Percentiles rank a stretch among this genome's conserved stretches.
phyloP scores from a whole-genome alignment of 2,888 invertebrate species.

The Phrixothrix hirtus region DNA sequence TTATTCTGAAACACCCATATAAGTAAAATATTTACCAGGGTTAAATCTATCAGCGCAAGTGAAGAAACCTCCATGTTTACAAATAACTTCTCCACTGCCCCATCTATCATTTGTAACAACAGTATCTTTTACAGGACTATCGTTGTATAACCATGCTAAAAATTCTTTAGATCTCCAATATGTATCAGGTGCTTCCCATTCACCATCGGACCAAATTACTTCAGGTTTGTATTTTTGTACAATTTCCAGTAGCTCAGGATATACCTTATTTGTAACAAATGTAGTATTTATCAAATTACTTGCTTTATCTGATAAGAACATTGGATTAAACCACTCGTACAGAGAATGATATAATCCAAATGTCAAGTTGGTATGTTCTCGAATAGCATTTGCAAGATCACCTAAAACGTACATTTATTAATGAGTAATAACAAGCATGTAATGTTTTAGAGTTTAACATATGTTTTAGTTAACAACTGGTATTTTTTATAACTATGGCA shows the following conservation, averaged over 20 bases:
- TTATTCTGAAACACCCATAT: too few species aligned
- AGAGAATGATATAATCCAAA: slow-evolving; percentile 87
- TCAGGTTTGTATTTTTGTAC: slow-evolving; percentile 72
- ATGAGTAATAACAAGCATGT: too few species aligned
- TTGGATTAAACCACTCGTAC: slow-evolving; percentile 86
- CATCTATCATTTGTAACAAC: slow-evolving; percentile 94
- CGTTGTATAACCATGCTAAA: slow-evolving; percentile 89
- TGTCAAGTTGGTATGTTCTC: slow-evolving; percentile 62
- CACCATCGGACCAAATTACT: slow-evolving; percentile 92
- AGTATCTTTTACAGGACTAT: slow-evolving; percentile 84
- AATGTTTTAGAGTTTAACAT: too few species aligned
- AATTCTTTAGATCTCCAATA: slow-evolving; percentile 88
- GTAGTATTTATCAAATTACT: slow-evolving; percentile 65
- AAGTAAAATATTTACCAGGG: too few species aligned
- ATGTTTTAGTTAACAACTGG: too few species aligned
- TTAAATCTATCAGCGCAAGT: slow-evolving; percentile 84
- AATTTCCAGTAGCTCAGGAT: slow-evolving; percentile 81
- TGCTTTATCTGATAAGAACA: slow-evolving; percentile 73
- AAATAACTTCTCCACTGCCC: slow-evolving; percentile 61
- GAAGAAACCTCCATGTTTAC: slow-evolving; percentile 84
- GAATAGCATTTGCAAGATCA: slow-evolving; percentile 71
- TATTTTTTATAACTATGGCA: too few species aligned
- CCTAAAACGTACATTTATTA: too few species aligned
- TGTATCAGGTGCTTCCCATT: slow-evolving; percentile 82
- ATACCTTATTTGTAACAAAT: slow-evolving; percentile 71